phyloP scores from a whole-genome alignment of 30 jellyfish, hydroid and myxozoan genomes.

The Cassiopea xamachana region DNA sequence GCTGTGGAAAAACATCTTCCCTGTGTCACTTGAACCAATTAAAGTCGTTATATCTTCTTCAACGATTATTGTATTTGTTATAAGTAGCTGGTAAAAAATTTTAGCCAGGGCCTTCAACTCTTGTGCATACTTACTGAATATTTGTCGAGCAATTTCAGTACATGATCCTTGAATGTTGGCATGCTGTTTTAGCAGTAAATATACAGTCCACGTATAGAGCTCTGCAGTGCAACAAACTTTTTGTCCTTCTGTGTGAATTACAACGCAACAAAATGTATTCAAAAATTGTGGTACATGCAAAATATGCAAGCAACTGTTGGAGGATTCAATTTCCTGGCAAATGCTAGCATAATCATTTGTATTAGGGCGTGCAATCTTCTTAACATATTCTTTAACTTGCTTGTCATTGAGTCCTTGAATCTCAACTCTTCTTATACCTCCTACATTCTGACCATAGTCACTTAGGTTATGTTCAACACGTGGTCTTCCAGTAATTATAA shows the following conservation, averaged over 20 bases:
- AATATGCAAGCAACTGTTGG: neutral
- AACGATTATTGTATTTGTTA: no score
- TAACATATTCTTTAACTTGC: neutral
- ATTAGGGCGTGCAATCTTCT: neutral
- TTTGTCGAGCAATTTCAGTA: neutral
- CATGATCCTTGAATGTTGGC: neutral
- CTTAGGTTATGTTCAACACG: neutral
- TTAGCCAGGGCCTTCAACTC: neutral
- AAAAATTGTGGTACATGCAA: neutral
- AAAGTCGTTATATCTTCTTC: neutral
- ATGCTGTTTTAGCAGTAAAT: neutral
- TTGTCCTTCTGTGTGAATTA: neutral
- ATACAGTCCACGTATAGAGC: neutral
- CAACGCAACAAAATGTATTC: neutral
- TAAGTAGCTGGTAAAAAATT: neutral
- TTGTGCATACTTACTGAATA: neutral
- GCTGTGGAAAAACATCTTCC: neutral
- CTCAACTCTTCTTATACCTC: neutral
- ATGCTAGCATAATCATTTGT: neutral
- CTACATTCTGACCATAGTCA: neutral
- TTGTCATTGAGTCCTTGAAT: neutral
- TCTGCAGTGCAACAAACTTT: neutral
- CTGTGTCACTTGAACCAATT: neutral
- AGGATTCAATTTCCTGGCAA: neutral
- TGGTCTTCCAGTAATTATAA: neutral